These are phyloP conservation scores for Gambelia wislizenii DNA, from an alignment of 2,797 vertebrate species.

Conservation along the genomic window DNA sequence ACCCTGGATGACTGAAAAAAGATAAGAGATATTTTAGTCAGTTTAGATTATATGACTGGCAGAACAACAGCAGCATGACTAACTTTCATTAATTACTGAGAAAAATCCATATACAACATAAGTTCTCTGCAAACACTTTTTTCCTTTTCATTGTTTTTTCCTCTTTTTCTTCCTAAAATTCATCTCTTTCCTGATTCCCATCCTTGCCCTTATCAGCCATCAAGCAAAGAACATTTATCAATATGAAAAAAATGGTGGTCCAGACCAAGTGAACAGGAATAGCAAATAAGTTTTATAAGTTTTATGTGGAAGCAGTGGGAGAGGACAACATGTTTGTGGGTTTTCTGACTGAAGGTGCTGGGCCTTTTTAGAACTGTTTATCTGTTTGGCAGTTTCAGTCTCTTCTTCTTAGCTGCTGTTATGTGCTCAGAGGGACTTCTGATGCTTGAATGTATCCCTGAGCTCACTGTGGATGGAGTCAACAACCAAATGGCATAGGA, in stretches of 20 bases:
- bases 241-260: neutral
- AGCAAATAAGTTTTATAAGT: neutral
- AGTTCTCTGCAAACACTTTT: too few species aligned
- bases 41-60: conserved; percentile 15
- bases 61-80: conserved; percentile 21
- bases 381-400: neutral
- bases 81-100: neutral
- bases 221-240: neutral
- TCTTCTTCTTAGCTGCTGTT: neutral
- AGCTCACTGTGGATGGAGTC: neutral
- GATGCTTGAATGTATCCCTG: neutral
- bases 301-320: too few species aligned
- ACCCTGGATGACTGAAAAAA: conserved; percentile 86
- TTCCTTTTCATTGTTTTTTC: neutral
- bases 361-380: neutral
- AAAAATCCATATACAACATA: neutral
- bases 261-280: neutral
- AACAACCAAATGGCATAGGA: neutral
- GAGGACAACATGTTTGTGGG: too few species aligned
- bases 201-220: neutral
- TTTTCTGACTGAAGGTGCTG: too few species aligned
- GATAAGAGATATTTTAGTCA: conserved; percentile 20
- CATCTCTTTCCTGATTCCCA: neutral
- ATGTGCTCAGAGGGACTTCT: neutral
- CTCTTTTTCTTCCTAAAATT: too few species aligned